Conservation (phyloP, 92 coral and sea anemone species). For the Bergia puertoricense region DNA sequence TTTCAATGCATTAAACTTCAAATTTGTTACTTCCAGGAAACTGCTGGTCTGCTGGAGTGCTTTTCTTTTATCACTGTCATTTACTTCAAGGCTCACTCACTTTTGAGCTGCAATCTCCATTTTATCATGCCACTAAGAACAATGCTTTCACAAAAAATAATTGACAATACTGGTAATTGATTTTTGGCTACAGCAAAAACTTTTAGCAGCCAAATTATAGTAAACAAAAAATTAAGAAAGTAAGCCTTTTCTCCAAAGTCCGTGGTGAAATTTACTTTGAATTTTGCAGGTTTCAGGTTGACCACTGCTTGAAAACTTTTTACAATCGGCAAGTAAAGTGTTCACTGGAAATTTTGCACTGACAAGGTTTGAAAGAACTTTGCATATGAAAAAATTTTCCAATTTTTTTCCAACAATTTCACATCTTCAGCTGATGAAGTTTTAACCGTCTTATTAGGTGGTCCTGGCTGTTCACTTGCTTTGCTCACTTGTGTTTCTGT, state of each 20-base stretch:
- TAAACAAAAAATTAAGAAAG: neutral
- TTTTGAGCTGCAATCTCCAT: neutral
- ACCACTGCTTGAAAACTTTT: neutral
- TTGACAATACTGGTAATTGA: neutral
- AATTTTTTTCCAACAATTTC: neutral
- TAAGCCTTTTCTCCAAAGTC: neutral
- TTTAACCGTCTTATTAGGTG: neutral
- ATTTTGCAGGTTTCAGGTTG: neutral
- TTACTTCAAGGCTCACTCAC: neutral
- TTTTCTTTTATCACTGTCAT: too few relatives aligned
- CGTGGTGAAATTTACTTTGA: neutral
- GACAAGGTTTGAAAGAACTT: conserved; percentile 1
- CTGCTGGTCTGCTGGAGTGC: too few relatives aligned
- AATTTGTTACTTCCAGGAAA: too few relatives aligned
- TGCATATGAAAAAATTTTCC: neutral
- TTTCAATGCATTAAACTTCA: too few relatives aligned
- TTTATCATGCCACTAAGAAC: neutral
- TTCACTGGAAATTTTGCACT: conserved; percentile 1
- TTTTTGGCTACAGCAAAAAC: neutral
- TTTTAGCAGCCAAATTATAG: neutral
- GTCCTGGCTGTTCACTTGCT: neutral
- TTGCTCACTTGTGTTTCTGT: neutral
- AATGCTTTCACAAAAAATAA: neutral
- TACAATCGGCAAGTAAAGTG: neutral
- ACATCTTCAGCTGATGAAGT: neutral